These are phyloP conservation scores for Eurytoma adleriae DNA, from an alignment of 2,888 invertebrate species.

Conservation along the genomic window DNA sequence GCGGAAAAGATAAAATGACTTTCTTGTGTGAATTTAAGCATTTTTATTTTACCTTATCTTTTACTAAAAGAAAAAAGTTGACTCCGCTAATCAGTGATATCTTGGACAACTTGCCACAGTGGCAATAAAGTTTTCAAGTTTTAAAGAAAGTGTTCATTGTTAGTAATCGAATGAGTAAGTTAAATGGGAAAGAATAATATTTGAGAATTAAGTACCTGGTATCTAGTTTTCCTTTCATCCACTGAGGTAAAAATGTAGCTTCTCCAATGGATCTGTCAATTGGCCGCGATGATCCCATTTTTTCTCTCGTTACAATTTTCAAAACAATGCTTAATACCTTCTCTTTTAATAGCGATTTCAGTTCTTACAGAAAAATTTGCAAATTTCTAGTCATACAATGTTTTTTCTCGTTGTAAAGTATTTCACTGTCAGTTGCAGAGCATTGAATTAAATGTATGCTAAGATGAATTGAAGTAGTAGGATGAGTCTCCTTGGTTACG, in stretches of 20 bases:
- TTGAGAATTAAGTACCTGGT: conserved; percentile 72
- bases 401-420: background rate
- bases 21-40: too few relatives aligned
- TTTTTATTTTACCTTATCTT: too few relatives aligned
- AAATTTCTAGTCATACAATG: conserved; percentile 30
- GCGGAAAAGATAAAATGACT: too few relatives aligned
- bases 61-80: too few relatives aligned
- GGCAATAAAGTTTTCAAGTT: background rate
- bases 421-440: conserved; percentile 34
- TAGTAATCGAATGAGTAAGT: background rate
- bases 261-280: conserved; percentile 69
- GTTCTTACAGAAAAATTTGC: conserved; percentile 27
- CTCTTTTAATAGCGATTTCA: conserved; percentile 21
- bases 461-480: conserved; percentile 19
- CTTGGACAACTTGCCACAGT: background rate
- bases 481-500: conserved; percentile 41
- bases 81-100: too few relatives aligned
- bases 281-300: conserved; percentile 71
- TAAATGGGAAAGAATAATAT: too few relatives aligned
- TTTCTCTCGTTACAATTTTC: conserved; percentile 41
- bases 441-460: conserved; percentile 31
- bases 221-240: conserved; percentile 85
- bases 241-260: conserved; percentile 83
- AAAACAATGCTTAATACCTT: conserved; percentile 23
- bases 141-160: background rate